Evolutionary conservation across 2,888 invertebrate genomes (phyloP), one percentile per base, ranked within the genome.

Genomic region (Diarsia mendica): DNA sequence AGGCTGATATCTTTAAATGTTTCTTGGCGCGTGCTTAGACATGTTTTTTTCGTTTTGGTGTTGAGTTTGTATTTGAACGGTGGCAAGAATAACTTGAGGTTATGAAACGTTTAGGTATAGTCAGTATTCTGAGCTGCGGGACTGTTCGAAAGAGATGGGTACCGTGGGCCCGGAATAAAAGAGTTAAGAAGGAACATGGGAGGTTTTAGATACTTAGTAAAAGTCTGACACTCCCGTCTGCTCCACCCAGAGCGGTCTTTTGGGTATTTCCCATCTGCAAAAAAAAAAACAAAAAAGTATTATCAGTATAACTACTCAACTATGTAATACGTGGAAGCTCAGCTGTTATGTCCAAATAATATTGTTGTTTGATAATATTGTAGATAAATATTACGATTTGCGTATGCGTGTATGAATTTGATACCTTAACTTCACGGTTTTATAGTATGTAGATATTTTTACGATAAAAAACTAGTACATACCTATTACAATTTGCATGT

Each of bases 401-500:
- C 8, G 13, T 23, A 46, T 39, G 39, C 39, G 4, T 46, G 11
- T 39, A 28, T 44, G 39, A 55, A 44, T 63, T 55, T n/a, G 4
- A 46, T 48, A 13, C 15, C 18, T 44, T 75, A 49, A 55, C 28
- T 61, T 20, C 61, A 48, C 9, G 15, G 23, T 49, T 63, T n/a
- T 3, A 23, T 28, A 49, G n/a, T n/a, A n/a, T n/a, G n/a, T 33
- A 1, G 46, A n/a, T 51, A 53, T 20, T 5, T 6, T 39, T 39
- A 68, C 46, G 49, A 5, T 13, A 65, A 66, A 60, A 61, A 46
- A 65, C n/a, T n/a, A n/a, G n/a, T n/a, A n/a, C n/a, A n/a, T 39
- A 18, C 13, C 10, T 10, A 39, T 13, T 77, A 70, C 39, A 46
- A 33, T 60, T 51, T 20, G 28, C 13, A 77, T 48, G 49, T 28